Evolutionary conservation across 2,888 invertebrate genomes (phyloP), one percentile per base, ranked within the genome.

Genomic region (Xylocampa areola): DNA sequence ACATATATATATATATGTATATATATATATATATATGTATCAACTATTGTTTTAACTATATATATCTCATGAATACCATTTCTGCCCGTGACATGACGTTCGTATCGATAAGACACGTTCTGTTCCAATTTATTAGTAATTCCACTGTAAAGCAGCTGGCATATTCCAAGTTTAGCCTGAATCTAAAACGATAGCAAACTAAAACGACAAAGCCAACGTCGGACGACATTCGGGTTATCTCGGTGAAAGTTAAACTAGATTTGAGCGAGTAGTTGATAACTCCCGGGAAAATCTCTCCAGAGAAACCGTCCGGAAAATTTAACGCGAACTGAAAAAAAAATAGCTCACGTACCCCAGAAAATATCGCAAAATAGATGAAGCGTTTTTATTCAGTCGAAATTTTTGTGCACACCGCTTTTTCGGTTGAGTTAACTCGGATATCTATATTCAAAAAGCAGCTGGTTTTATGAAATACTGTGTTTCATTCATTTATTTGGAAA

Each of bases 201-300:
- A 10, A 43, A 61, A 37, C 67, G 41, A 55, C 49, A 49, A 47
- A 66, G 35, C 23, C 45, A 55, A 30, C 55, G 23, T 47, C 35
- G 5, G 17, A 17, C 27, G 47, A 33, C 30, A 50, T 57, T 57
- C 29, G 30, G 50, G 50, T 51, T 62, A 68, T 68, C 68, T 30
- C 40, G 36, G 57, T n/a, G 39, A 63, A 66, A 62, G 51, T 68
- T 66, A 48, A 66, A 66, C 68, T 63, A 68, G 50, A 57, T 57
- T 48, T 33, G 29, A 57, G 48, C 47, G 39, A 40, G 4, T 25
- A 36, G 39, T 68, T 62, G 32, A 66, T 48, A 66, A 57, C 57
- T 51, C 13, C n/a, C 2, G 25, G n/a, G 29, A 40, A 50, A 50
- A 45, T 48, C 8, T 36, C 19, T 5, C 39, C 25, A 32, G 43